Conservation (phyloP, 2,888 invertebrate species). For the Spodoptera exigua region DNA sequence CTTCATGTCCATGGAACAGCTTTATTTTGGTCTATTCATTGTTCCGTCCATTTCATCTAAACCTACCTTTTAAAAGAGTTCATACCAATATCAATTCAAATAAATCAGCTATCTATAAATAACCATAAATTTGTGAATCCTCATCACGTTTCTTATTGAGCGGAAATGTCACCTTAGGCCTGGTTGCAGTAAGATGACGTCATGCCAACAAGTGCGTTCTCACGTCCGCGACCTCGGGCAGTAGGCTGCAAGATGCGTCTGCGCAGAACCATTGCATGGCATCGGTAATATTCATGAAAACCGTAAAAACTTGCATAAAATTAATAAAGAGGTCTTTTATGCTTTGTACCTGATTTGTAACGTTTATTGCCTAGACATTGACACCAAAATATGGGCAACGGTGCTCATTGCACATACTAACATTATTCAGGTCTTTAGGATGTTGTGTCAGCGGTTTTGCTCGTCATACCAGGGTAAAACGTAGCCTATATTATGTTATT, state of each 20-base stretch:
- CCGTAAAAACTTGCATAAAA: not conserved
- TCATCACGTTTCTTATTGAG: not conserved
- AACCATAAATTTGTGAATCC: not conserved
- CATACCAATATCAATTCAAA: no score
- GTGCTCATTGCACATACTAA: no score
- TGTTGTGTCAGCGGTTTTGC: no score
- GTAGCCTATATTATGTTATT: no score
- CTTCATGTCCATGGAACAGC: not conserved
- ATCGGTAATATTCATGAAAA: conserved; percentile 15
- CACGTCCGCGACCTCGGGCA: conserved; percentile 56
- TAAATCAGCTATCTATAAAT: not conserved
- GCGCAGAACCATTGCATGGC: not conserved
- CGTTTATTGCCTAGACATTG: no score
- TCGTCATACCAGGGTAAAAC: no score
- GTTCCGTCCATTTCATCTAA: no score
- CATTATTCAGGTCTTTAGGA: no score
- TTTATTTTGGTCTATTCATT: conserved; percentile 2
- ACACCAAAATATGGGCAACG: no score
- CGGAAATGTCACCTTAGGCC: conserved; percentile 30
- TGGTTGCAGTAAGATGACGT: conserved; percentile 38
- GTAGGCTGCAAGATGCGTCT: conserved; percentile 29
- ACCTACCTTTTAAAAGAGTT: no score
- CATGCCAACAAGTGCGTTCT: conserved; percentile 48
- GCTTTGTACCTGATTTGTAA: no score
- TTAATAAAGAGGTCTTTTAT: no score